phyloP scores from a whole-genome alignment of 2,888 invertebrate genomes.

The Acleris holmiana region DNA sequence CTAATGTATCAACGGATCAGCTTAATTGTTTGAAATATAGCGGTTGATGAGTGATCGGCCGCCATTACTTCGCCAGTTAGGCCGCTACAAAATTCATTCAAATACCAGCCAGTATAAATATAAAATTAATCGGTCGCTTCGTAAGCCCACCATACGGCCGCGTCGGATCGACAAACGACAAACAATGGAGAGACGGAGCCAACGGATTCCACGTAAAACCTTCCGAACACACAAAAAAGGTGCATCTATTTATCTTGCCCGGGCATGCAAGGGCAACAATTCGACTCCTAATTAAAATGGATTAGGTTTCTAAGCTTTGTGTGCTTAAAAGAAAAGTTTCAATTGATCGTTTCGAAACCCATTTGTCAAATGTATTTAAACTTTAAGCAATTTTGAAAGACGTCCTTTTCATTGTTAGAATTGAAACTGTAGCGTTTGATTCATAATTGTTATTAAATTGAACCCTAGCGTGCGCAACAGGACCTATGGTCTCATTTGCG shows the following conservation, averaged over 20 bases:
- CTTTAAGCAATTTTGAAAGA: conserved; percentile 13
- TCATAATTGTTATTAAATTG: not conserved
- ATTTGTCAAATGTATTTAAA: conserved; percentile 31
- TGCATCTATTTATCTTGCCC: conserved; percentile 74
- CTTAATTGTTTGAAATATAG: conserved; percentile 6
- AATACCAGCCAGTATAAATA: not conserved
- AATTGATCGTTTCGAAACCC: conserved; percentile 27
- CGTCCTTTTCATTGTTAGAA: not conserved
- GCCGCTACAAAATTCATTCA: conserved; percentile 7
- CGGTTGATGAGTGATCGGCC: not conserved
- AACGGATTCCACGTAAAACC: conserved; percentile 61
- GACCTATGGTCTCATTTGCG: conserved; percentile 1
- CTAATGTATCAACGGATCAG: not conserved
- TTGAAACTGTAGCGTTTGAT: conserved; percentile 9
- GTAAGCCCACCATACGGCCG: conserved; percentile 43
- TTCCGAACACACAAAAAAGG: conserved; percentile 62
- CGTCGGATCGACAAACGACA: conserved; percentile 56
- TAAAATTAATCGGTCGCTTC: conserved; percentile 29
- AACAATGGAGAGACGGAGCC: conserved; percentile 62
- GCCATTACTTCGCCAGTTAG: not conserved
- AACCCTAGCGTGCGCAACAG: not conserved
- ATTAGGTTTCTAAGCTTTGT: conserved; percentile 35
- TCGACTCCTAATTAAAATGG: conserved; percentile 35
- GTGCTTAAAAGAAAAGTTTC: conserved; percentile 35
- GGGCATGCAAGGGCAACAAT: conserved; percentile 34